phyloP scores from a whole-genome alignment of 2,113 vertebrate genomes.

The Castor canadensis region DNA sequence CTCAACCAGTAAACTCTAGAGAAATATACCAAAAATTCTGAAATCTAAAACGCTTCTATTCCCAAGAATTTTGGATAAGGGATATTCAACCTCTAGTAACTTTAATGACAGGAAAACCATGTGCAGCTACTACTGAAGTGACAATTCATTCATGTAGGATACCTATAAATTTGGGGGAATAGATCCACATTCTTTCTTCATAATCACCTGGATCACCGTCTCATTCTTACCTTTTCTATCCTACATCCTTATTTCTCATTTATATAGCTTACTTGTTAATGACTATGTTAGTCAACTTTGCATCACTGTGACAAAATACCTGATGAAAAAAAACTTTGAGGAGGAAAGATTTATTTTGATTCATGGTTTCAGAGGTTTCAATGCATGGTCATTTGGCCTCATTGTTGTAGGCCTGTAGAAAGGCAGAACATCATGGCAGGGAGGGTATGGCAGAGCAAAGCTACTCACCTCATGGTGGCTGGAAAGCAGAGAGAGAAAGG shows the following conservation, averaged over 20 bases:
- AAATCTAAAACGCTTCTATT: not conserved
- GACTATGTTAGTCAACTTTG: too few species aligned
- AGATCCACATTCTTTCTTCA: not conserved
- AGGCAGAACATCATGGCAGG: too few species aligned
- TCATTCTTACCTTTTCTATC: not conserved
- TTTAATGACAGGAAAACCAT: not conserved
- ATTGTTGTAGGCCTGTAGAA: too few species aligned
- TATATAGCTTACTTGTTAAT: not conserved
- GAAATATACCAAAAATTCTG: not conserved
- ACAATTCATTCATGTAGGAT: not conserved
- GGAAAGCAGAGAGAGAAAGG: too few species aligned
- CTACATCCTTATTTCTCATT: conserved; percentile 13
- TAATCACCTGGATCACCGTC: not conserved
- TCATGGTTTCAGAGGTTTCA: too few species aligned
- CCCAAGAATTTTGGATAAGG: not conserved
- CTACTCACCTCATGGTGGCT: too few species aligned
- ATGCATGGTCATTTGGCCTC: not conserved
- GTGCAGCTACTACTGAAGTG: not conserved
- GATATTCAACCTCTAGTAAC: not conserved
- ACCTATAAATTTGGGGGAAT: not conserved
- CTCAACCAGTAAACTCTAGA: not conserved
- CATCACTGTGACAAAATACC: too few species aligned
- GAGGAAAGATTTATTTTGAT: too few species aligned
- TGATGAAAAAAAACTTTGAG: too few species aligned
- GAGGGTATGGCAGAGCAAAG: too few species aligned